Conservation (phyloP, 2,113 vertebrate genomes). For the Pithys albifrons region DNA sequence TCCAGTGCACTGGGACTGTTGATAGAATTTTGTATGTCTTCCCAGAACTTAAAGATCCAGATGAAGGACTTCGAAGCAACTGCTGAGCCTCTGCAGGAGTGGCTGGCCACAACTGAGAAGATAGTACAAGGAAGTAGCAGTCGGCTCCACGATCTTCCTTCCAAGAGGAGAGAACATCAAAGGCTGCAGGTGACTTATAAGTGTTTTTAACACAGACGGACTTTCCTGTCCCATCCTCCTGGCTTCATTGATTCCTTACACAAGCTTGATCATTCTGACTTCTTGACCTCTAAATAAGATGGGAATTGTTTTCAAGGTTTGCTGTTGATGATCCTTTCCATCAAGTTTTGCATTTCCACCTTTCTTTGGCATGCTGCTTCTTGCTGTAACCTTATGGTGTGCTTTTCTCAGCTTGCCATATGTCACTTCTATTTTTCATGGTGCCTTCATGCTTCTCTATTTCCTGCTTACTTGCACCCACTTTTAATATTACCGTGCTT, state of each 20-base stretch:
- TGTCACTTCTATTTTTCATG: not conserved
- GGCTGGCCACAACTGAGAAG: conserved; percentile 87
- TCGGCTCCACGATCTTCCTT: conserved; percentile 88
- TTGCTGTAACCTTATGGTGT: not conserved
- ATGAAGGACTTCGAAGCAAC: conserved; percentile 94
- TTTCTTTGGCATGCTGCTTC: not conserved
- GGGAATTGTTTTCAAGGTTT: not conserved
- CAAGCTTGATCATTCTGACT: not conserved
- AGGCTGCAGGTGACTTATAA: conserved; percentile 87
- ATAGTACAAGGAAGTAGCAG: conserved; percentile 85
- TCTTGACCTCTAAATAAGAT: not conserved
- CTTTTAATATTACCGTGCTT: conserved; percentile 76
- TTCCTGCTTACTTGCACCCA: conserved; percentile 67
- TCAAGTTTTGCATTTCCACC: not conserved
- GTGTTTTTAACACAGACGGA: not conserved
- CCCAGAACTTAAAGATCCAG: conserved; percentile 88
- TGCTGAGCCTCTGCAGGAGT: conserved; percentile 89
- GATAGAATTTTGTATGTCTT: not conserved
- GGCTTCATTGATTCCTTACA: not conserved
- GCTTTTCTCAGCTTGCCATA: not conserved
- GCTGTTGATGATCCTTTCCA: not conserved
- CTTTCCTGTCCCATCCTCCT: not conserved
- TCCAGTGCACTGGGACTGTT: not conserved
- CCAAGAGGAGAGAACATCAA: conserved; percentile 90
- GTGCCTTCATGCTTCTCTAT: conserved; percentile 8